A percentile compares a stretch with the other conserved stretches of the same genome.
Evolutionary conservation across 2,113 vertebrate species (phyloP).

Genomic region (Ptychochromis oligacanthus): DNA sequence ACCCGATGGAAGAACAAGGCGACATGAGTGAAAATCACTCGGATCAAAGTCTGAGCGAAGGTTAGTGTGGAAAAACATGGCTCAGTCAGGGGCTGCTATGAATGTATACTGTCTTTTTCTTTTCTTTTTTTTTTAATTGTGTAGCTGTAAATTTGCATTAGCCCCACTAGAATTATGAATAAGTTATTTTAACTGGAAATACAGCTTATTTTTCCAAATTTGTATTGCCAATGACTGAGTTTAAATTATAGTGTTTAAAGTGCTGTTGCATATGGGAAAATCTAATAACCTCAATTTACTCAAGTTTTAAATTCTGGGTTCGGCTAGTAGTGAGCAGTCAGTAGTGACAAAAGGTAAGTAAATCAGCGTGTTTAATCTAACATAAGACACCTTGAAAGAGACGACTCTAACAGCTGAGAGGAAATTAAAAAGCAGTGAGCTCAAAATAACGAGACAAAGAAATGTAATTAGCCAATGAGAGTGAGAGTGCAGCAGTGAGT

Average conservation of each 20-base stretch:
- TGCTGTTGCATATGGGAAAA: neutral
- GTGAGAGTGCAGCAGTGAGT: constrained; percentile 20
- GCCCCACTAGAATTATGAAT: neutral
- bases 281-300: no score
- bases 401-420: neutral
- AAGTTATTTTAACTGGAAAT: neutral
- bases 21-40: neutral
- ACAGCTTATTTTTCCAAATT: neutral
- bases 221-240: neutral
- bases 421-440: constrained; percentile 31
- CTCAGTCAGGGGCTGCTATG: neutral
- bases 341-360: neutral
- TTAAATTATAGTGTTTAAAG: neutral
- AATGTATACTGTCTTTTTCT: neutral
- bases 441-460: constrained; percentile 45
- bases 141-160: neutral
- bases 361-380: neutral
- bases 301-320: neutral
- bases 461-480: constrained; percentile 51
- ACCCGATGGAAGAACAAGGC: neutral
- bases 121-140: neutral
- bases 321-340: neutral
- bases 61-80: neutral
- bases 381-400: neutral
- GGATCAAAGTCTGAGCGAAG: constrained; percentile 7